phyloP scores from a whole-genome alignment of 2,113 vertebrate species.

The Oreotrochilus melanogaster region DNA sequence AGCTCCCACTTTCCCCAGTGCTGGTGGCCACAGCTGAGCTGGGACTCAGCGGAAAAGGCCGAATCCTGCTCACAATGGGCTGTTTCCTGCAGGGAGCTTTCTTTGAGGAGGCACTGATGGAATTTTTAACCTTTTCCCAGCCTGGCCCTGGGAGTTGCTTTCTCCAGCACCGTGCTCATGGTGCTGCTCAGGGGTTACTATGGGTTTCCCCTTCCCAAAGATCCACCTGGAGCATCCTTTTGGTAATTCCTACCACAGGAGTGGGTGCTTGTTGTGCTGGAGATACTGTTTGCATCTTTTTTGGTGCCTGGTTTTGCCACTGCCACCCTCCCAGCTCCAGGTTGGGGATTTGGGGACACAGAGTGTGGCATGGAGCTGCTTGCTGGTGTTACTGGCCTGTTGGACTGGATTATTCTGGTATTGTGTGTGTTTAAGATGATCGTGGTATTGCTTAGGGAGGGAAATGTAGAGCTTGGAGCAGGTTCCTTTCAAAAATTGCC shows the following conservation, averaged over 20 bases:
- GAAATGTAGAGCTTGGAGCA: not conserved
- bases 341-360: not conserved
- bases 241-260: not conserved
- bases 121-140: constrained; percentile 53
- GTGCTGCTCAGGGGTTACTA: not conserved
- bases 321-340: fast-evolving
- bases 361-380: not conserved
- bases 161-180: fast-evolving
- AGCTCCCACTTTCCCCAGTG: not conserved
- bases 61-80: constrained; percentile 66
- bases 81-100: constrained; percentile 61
- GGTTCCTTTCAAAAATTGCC: not conserved
- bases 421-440: fast-evolving
- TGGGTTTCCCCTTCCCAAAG: fast-evolving
- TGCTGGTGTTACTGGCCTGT: fast-evolving
- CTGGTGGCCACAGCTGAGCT: not conserved
- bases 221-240: not conserved
- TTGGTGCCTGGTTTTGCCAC: fast-evolving
- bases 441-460: fast-evolving
- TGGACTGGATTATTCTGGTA: not conserved
- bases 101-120: not conserved
- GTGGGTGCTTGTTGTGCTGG: fast-evolving
- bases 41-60: constrained; percentile 38
- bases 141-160: not conserved
- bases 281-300: fast-evolving